Percentiles rank a stretch among this genome's conserved stretches.
phyloP scores from a whole-genome alignment of 2,797 vertebrate species.

The Molothrus ater region DNA sequence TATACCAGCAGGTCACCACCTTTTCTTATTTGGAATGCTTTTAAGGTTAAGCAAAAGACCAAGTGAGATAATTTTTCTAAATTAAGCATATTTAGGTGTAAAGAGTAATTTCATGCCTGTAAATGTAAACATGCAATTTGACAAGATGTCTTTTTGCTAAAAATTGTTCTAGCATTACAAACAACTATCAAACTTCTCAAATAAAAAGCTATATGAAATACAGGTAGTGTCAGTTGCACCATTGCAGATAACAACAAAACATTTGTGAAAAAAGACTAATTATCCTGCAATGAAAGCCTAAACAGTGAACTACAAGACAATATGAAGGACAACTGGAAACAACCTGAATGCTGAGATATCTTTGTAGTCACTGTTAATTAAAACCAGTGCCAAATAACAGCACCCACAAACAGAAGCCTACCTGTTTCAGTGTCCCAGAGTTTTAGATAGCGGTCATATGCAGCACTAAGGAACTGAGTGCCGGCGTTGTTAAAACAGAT shows the following conservation, averaged over 20 bases:
- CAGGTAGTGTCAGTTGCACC: neutral
- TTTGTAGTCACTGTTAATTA: neutral
- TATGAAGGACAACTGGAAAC: neutral
- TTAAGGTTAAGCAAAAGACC: neutral
- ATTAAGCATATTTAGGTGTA: neutral
- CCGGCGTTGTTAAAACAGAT: slow-evolving; percentile 95
- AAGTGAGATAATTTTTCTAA: neutral
- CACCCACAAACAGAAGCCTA: slow-evolving; percentile 47
- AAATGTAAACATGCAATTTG: neutral
- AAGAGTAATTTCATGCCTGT: neutral
- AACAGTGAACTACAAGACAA: neutral
- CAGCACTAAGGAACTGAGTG: slow-evolving; percentile 93
- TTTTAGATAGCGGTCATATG: slow-evolving; percentile 94
- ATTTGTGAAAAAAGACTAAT: neutral
- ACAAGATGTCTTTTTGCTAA: neutral
- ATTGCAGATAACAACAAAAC: neutral
- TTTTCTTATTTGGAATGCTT: neutral
- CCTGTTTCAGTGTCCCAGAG: slow-evolving; percentile 98
- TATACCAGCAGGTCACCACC: neutral
- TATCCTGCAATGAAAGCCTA: neutral
- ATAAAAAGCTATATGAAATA: neutral
- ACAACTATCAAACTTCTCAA: neutral
- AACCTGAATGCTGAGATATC: neutral
- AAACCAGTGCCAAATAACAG: neutral
- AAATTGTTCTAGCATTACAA: neutral